Evolutionary conservation across 2,888 invertebrate species (phyloP).

Genomic region (Nineta flava): DNA sequence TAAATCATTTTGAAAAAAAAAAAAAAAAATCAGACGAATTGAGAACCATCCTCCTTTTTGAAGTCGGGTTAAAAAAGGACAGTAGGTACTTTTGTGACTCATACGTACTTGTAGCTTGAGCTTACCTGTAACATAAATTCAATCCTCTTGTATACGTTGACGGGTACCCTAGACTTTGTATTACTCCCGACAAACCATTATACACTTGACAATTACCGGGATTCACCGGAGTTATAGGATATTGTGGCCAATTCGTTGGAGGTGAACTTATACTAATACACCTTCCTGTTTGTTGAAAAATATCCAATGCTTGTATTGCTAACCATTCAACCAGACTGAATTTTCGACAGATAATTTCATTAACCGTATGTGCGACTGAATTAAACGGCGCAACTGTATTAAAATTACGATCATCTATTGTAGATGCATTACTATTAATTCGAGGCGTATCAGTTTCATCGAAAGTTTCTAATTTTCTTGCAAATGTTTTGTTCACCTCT

Average conservation of each 20-base stretch:
- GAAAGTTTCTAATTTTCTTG: slow-evolving; percentile 4
- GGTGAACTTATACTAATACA: background rate
- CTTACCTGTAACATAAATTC: slow-evolving; percentile 31
- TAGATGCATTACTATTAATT: background rate
- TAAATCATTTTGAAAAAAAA: no score
- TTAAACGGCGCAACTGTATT: background rate
- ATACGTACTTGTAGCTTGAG: no score
- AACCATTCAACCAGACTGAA: slow-evolving; percentile 5
- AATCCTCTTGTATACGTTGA: slow-evolving; percentile 26
- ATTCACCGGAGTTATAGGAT: background rate
- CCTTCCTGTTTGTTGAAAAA: slow-evolving; percentile 4
- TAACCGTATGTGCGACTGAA: background rate
- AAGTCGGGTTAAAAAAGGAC: no score
- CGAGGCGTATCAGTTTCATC: slow-evolving; percentile 1
- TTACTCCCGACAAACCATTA: slow-evolving; percentile 22
- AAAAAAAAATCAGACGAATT: no score
- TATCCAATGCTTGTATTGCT: background rate
- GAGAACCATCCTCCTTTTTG: no score
- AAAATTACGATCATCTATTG: background rate
- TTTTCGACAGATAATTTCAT: slow-evolving; percentile 4
- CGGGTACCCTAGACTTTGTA: slow-evolving; percentile 30
- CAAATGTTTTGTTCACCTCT: background rate
- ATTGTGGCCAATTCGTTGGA: background rate
- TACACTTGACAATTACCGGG: slow-evolving; percentile 21
- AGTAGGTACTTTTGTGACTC: no score